These are phyloP conservation scores for Lucinisca nassula DNA, from an alignment of 2,888 invertebrate species.

Conservation along the genomic window DNA sequence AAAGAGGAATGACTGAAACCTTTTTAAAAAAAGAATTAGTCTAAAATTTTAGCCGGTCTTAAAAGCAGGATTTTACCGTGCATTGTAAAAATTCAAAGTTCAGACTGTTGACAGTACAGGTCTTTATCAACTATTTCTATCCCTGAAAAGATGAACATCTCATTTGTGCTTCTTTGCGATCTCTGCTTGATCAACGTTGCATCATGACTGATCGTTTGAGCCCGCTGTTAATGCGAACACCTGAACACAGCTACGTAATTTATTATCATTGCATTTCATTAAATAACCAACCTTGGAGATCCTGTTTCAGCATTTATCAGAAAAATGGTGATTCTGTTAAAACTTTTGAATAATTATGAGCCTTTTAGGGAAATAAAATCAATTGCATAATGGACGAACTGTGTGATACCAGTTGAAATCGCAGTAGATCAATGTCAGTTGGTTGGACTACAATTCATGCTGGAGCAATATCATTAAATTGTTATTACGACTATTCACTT, in stretches of 20 bases:
- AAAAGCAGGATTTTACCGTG: too few species aligned
- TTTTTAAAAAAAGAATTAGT: too few species aligned
- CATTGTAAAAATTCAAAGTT: too few species aligned
- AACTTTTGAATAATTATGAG: constrained; percentile 66
- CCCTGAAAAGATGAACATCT: too few species aligned
- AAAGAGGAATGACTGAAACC: too few species aligned
- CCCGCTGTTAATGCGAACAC: not conserved
- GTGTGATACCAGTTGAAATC: not conserved
- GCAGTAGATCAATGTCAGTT: constrained; percentile 5
- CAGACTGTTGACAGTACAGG: too few species aligned
- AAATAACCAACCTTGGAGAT: not conserved
- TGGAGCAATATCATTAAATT: constrained; percentile 15
- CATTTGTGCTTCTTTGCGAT: too few species aligned
- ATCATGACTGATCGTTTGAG: not conserved
- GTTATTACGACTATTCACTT: constrained; percentile 51
- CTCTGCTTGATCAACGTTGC: too few species aligned
- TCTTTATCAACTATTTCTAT: too few species aligned
- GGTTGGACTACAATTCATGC: not conserved
- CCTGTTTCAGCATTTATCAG: constrained; percentile 24
- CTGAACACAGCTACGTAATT: not conserved
- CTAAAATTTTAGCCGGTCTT: too few species aligned
- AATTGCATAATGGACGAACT: constrained; percentile 60
- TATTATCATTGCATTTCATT: not conserved
- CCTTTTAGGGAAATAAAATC: constrained; percentile 72
- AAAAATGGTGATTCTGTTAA: constrained; percentile 45